phyloP scores from a whole-genome alignment of 2,888 invertebrate genomes.

The Scaptomyza polygonia region DNA sequence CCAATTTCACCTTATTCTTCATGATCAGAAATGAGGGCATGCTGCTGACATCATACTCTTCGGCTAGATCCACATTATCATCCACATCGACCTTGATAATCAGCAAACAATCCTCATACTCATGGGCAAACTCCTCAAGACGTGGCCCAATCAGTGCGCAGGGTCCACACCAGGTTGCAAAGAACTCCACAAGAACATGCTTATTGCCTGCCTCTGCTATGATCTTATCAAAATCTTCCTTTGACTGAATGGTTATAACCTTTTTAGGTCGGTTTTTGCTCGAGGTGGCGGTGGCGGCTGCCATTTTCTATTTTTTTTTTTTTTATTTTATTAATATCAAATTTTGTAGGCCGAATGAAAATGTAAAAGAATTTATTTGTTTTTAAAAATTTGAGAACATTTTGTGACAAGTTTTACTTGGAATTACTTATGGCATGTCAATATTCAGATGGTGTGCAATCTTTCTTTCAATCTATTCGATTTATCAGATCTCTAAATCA shows the following conservation, averaged over 20 bases:
- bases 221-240: conserved; percentile 49
- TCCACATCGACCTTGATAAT: conserved; percentile 90
- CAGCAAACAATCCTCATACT: conserved; percentile 86
- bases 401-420: conserved; percentile 12
- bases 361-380: neutral
- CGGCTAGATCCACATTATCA: conserved; percentile 91
- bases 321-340: conserved; percentile 12
- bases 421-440: neutral
- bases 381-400: conserved; percentile 8
- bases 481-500: neutral
- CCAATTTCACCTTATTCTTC: conserved; percentile 88
- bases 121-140: conserved; percentile 88
- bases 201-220: conserved; percentile 61
- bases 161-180: conserved; percentile 95
- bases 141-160: conserved; percentile 94
- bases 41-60: conserved; percentile 90
- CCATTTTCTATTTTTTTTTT: conserved; percentile 38
- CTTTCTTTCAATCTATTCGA: neutral
- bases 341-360: conserved; percentile 36
- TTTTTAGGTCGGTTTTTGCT: conserved; percentile 38
- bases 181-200: conserved; percentile 90
- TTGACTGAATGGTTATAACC: conserved; percentile 59
- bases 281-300: conserved; percentile 23
- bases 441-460: too few species aligned
- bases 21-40: conserved; percentile 96